Conservation (phyloP, 2,797 vertebrate genomes). For the Tapirus indicus region DNA sequence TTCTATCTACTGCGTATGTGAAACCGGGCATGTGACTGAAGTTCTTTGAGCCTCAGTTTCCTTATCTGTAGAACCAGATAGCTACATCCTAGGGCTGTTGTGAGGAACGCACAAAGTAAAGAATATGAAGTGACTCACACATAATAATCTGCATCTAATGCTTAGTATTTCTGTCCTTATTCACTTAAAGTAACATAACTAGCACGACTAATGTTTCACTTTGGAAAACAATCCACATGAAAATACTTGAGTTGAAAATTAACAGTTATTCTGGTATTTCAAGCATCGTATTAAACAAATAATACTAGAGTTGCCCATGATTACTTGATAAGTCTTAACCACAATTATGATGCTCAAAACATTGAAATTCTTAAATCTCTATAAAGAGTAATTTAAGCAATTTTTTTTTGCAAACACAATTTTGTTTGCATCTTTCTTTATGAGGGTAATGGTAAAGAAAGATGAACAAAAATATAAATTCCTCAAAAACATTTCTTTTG, state of each 20-base stretch:
- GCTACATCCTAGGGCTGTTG: not conserved
- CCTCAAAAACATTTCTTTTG: not conserved
- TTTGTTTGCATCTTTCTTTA: not conserved
- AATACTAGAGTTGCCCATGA: not conserved
- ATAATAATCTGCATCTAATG: not conserved
- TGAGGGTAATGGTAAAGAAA: not conserved
- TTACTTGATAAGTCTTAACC: slow-evolving; percentile 12
- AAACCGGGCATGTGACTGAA: not conserved
- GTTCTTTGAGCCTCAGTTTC: not conserved
- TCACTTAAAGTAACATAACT: too few species aligned
- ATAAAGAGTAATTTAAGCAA: not conserved
- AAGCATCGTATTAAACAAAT: not conserved
- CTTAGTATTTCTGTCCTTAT: not conserved
- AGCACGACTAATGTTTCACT: not conserved
- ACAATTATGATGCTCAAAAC: not conserved
- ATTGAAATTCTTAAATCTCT: not conserved
- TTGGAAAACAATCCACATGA: not conserved
- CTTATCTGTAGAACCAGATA: not conserved
- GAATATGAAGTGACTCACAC: not conserved
- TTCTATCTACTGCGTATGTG: not conserved
- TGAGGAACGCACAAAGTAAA: not conserved
- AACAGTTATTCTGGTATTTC: not conserved
- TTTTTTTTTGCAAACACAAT: slow-evolving; percentile 17
- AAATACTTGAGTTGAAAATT: slow-evolving; percentile 32
- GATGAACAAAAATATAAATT: not conserved